These are phyloP conservation scores for Trichogramma dendrolimi DNA, from an alignment of 2,888 invertebrate species.

Conservation along the genomic window DNA sequence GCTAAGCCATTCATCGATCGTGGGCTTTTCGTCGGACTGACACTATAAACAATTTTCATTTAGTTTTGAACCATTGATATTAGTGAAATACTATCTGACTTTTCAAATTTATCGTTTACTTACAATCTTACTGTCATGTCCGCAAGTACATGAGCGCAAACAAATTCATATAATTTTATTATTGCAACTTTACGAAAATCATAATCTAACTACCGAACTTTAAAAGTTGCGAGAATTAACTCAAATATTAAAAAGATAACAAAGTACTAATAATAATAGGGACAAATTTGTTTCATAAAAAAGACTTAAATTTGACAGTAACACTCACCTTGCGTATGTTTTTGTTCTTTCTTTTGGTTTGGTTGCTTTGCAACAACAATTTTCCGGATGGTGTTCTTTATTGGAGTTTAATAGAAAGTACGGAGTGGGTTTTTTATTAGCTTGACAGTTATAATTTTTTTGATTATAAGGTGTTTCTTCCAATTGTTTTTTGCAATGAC, in stretches of 20 bases:
- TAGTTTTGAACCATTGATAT: not conserved
- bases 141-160: no score
- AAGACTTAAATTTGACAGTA: no score
- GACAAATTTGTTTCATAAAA: no score
- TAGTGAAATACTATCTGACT: not conserved
- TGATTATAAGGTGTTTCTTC: slow-evolving; percentile 6
- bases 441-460: slow-evolving; percentile 7
- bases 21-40: slow-evolving; percentile 7
- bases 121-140: not conserved
- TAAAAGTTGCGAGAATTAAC: no score
- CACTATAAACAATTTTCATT: not conserved
- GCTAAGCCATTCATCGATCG: not conserved
- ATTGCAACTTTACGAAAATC: no score
- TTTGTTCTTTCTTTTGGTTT: slow-evolving; percentile 18
- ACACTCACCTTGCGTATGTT: not conserved
- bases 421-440: slow-evolving; percentile 4
- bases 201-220: no score
- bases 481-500: slow-evolving; percentile 14
- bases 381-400: slow-evolving; percentile 2
- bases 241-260: no score
- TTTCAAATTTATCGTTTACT: not conserved
- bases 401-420: slow-evolving; percentile 11
- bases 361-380: slow-evolving; percentile 32
- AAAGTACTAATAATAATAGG: no score
- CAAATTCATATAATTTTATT: no score